phyloP scores from a whole-genome alignment of 2,888 invertebrate genomes.

The Leucophenga maculata region DNA sequence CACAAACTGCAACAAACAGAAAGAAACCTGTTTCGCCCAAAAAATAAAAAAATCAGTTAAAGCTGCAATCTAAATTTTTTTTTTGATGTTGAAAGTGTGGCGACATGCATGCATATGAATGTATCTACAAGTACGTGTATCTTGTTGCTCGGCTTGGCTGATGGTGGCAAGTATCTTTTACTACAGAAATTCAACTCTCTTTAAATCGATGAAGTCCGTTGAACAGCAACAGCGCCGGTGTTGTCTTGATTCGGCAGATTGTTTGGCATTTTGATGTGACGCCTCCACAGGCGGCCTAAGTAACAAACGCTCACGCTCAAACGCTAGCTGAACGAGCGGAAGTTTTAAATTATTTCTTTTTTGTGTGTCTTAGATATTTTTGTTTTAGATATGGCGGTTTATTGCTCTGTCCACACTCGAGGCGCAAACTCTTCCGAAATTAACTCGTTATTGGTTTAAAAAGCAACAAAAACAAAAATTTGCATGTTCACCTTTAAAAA shows the following conservation, averaged over 20 bases:
- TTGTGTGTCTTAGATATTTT: slow-evolving; percentile 29
- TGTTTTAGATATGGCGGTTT: slow-evolving; percentile 28
- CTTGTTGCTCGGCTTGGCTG: no score
- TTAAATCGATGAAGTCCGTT: background rate
- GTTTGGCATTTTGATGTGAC: slow-evolving; percentile 1
- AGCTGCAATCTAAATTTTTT: no score
- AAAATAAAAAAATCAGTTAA: slow-evolving; percentile 37
- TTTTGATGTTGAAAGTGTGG: no score
- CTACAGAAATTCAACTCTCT: background rate
- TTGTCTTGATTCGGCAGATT: background rate
- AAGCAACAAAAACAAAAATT: slow-evolving; percentile 29
- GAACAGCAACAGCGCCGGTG: background rate
- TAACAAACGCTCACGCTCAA: slow-evolving; percentile 16
- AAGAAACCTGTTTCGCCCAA: slow-evolving; percentile 33
- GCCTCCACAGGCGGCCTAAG: background rate
- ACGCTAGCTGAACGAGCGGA: slow-evolving; percentile 45
- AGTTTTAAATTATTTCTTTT: slow-evolving; percentile 62
- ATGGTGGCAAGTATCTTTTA: no score
- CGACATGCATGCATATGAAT: no score
- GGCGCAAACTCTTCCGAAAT: slow-evolving; percentile 45
- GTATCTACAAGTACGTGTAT: no score
- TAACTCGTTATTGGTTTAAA: slow-evolving; percentile 32
- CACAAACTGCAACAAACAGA: slow-evolving; percentile 38
- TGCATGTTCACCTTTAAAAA: slow-evolving; percentile 34
- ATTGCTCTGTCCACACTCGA: slow-evolving; percentile 52